These are phyloP conservation scores for Bombus breviceps DNA, from an alignment of 1,140 invertebrate species.

Conservation along the genomic window DNA sequence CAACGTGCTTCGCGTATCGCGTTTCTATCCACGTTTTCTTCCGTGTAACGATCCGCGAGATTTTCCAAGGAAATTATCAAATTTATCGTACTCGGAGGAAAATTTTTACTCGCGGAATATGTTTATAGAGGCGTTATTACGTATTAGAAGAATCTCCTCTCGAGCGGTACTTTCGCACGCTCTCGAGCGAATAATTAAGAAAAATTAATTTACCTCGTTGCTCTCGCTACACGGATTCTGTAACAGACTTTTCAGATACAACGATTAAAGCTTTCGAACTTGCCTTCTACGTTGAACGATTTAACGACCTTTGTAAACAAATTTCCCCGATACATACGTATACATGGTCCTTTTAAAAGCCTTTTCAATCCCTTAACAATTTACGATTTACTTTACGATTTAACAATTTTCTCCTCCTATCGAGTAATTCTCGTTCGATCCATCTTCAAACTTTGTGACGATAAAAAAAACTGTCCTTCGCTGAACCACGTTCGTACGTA, in stretches of 20 bases:
- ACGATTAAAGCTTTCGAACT: neutral
- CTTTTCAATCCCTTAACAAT: neutral
- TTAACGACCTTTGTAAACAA: neutral
- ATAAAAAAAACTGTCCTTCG: too few relatives aligned
- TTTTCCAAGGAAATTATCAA: neutral
- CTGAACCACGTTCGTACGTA: too few relatives aligned
- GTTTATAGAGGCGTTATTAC: too few relatives aligned
- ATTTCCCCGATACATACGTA: neutral
- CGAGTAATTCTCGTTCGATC: too few relatives aligned
- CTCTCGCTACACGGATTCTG: neutral
- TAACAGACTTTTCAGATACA: neutral
- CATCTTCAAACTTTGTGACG: fast-evolving
- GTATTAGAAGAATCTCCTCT: too few relatives aligned
- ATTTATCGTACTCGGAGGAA: neutral
- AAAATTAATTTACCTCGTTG: too few relatives aligned
- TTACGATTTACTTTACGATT: neutral
- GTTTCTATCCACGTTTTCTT: neutral
- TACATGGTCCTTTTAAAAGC: neutral
- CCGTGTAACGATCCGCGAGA: too few relatives aligned
- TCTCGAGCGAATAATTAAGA: neutral
- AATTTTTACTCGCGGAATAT: neutral
- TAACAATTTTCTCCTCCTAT: too few relatives aligned
- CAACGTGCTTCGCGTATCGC: neutral
- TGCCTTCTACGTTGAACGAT: fast-evolving
- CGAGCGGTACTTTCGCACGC: neutral